Conservation (phyloP, 1,140 invertebrate genomes). For the Penaeus chinensis region DNA sequence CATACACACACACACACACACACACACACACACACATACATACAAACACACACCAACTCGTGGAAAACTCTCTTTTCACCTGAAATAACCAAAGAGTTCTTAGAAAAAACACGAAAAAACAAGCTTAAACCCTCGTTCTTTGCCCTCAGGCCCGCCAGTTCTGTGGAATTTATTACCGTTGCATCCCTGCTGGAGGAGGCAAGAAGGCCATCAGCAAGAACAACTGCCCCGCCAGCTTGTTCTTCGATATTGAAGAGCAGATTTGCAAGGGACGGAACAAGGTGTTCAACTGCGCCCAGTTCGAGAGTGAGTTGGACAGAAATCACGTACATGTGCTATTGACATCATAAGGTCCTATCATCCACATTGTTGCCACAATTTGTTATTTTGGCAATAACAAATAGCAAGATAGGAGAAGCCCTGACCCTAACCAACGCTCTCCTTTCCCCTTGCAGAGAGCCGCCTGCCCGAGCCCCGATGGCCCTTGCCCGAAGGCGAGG, state of each 20-base stretch:
- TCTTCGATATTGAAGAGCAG: constrained; percentile 93
- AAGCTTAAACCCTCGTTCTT: background rate
- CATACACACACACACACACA: background rate
- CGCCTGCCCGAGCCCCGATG: constrained; percentile 80
- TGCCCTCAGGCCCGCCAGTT: constrained; percentile 28
- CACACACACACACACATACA: background rate
- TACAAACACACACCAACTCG: too few species aligned
- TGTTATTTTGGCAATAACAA: background rate
- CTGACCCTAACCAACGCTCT: background rate
- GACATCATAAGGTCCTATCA: too few species aligned
- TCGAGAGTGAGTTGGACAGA: constrained; percentile 79
- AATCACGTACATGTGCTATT: background rate
- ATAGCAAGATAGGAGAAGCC: background rate
- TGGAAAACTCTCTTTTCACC: background rate
- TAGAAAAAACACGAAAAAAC: too few species aligned
- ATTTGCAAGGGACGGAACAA: constrained; percentile 96
- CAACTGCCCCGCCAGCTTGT: constrained; percentile 87
- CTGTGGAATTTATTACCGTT: constrained; percentile 70
- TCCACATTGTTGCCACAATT: too few species aligned
- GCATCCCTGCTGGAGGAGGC: constrained; percentile 87
- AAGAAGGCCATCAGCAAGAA: constrained; percentile 86
- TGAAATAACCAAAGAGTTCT: background rate
- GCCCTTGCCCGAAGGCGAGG: constrained; percentile 89
- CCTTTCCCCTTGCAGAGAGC: constrained; percentile 73
- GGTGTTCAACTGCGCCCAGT: constrained; percentile 92